These are phyloP conservation scores for Drosophila fuyamai DNA, from an alignment of 1,140 invertebrate species.

Conservation along the genomic window DNA sequence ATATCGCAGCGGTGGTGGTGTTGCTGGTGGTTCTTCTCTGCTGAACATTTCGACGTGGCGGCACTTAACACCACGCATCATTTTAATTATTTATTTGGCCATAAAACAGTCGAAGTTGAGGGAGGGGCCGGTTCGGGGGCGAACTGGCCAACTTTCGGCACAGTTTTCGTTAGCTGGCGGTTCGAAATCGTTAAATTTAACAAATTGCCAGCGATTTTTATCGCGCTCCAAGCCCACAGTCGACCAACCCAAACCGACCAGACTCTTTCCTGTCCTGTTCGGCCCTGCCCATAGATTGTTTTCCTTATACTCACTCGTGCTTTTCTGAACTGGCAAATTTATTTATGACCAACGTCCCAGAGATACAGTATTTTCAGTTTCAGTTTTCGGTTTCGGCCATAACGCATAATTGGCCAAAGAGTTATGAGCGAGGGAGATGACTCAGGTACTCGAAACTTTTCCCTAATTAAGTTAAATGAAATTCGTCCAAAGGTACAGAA, in stretches of 20 bases:
- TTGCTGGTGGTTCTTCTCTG: conserved; percentile 13
- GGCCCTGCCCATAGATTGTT: conserved; percentile 75
- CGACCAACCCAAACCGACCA: conserved; percentile 22
- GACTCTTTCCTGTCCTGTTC: conserved; percentile 28
- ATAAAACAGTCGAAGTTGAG: conserved; percentile 72
- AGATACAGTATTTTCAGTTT: conserved; percentile 66
- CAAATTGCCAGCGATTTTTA: conserved; percentile 82
- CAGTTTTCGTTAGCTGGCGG: conserved; percentile 62
- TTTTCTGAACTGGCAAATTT: conserved; percentile 56
- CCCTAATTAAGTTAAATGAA: conserved; percentile 50
- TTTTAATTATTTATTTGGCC: conserved; percentile 83
- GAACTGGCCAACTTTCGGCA: conserved; percentile 66
- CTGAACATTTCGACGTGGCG: conserved; percentile 58
- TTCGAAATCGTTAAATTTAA: conserved; percentile 80
- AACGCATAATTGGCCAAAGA: conserved; percentile 63
- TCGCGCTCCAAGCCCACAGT: conserved; percentile 57
- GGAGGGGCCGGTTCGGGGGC: conserved; percentile 33
- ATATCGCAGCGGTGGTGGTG: conserved; percentile 19
- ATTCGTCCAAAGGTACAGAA: conserved; percentile 18
- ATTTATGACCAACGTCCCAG: conserved; percentile 69
- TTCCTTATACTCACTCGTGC: conserved; percentile 15
- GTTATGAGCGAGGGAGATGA: conserved; percentile 60
- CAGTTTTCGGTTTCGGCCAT: conserved; percentile 47
- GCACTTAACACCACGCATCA: conserved; percentile 82
- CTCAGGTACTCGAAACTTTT: conserved; percentile 49